Base-by-base conservation (phyloP, 2,113 vertebrate species). In the Isichthys henryi region DNA sequence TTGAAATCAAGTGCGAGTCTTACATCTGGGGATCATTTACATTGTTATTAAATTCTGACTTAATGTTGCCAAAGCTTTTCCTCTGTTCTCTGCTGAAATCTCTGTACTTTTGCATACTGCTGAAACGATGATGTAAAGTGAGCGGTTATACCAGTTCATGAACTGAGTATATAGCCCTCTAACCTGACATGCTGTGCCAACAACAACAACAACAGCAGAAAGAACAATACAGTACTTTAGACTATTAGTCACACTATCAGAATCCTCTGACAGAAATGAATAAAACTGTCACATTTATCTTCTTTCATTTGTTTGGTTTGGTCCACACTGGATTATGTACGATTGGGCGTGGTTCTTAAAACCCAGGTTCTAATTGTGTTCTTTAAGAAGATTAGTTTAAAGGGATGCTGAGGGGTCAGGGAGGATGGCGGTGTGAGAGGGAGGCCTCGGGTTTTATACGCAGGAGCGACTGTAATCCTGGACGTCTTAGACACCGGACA, bases 301-400 rank as follows among this genome's bases (percentile, higher is more conserved):
- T 17, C 15, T 43, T 43, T 80, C 43, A 80, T 27, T 19, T 39
- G 17, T 31, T 19, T 19, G 9, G 4, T 80, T 43, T 43, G 6
- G 35, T 19, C 74, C 0, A 5, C 21, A 46, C 17, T 50, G 88
- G 88, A 89, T 90, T 89, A 89, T 23, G 50, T 49, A 70, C 53
- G 74, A 87, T 87, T 87, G 87, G 90, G 62, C 66, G 87, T 91
- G 39, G 31, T 91, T 88, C 46, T 88, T 70, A 88, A 88, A 88
- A 80, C 56, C 43, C 5, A 11, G 23, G 58, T 86, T 91, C 53
- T 86, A 89, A 85, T 46, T 45, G 45, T 90, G 89, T 84, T 90
- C 27, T 89, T 80, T 35, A 70, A 91, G 85, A 90, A 49, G 90
- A 92, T 93, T 91, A 91, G 39, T 50, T 91, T 91, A 88, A 90